phyloP scores from a whole-genome alignment of 2,113 vertebrate genomes.

The Reinhardtius hippoglossoides region DNA sequence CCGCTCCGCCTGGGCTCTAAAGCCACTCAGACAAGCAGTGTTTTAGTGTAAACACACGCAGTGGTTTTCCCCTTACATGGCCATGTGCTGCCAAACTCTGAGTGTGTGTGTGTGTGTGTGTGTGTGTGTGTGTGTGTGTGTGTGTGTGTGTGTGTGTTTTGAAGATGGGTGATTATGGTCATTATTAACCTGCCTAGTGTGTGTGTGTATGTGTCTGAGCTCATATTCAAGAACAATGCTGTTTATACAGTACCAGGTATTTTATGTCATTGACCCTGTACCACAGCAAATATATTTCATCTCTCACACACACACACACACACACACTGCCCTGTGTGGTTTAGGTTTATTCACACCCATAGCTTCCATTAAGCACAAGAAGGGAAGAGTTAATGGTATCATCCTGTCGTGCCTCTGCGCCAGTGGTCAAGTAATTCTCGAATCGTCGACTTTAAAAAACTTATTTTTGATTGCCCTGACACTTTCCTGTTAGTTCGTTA shows the following conservation, averaged over 20 bases:
- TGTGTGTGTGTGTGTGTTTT: slow-evolving; percentile 21
- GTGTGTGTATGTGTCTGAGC: slow-evolving; percentile 36
- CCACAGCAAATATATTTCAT: slow-evolving; percentile 10
- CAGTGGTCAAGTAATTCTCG: slow-evolving; percentile 54
- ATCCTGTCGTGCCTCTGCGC: background rate
- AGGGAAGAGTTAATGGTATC: background rate
- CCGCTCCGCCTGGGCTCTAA: slow-evolving; percentile 72
- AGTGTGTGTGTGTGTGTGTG: slow-evolving; percentile 65
- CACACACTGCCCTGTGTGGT: slow-evolving; percentile 15
- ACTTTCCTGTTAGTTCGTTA: slow-evolving; percentile 70
- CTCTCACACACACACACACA: slow-evolving; percentile 17
- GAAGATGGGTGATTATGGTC: slow-evolving; percentile 75
- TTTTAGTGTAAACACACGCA: slow-evolving; percentile 83
- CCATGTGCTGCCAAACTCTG: slow-evolving; percentile 71
- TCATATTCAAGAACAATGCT: slow-evolving; percentile 44
- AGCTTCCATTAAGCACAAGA: slow-evolving; percentile 31
- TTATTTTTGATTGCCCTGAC: slow-evolving; percentile 67
- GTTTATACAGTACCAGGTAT: slow-evolving; percentile 63
- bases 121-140: slow-evolving; percentile 43
- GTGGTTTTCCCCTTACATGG: slow-evolving; percentile 85
- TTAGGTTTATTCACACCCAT: slow-evolving; percentile 26
- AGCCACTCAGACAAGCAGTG: slow-evolving; percentile 76
- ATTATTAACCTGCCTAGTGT: slow-evolving; percentile 75
- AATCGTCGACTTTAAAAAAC: slow-evolving; percentile 46
- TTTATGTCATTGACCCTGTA: slow-evolving; percentile 42